A percentile compares a stretch with the other conserved stretches of the same genome.
Conservation (phyloP, 2,888 invertebrate genomes). For the Salpingus planirostris region DNA sequence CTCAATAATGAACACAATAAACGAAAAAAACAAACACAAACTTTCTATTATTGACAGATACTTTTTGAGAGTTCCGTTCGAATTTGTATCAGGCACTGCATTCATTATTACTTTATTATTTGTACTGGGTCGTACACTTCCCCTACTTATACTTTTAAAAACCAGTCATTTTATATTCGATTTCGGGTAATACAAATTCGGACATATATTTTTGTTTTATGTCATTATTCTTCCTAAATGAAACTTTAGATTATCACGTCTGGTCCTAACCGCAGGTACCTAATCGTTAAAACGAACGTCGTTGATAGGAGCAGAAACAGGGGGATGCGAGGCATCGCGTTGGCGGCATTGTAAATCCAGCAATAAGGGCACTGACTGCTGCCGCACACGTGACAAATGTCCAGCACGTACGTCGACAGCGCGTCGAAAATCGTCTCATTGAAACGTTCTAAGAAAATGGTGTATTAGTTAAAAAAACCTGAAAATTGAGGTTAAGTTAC, state of each 20-base stretch:
- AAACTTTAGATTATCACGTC: constrained; percentile 17
- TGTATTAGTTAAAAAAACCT: constrained; percentile 1
- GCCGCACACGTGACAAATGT: constrained; percentile 90
- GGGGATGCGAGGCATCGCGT: constrained; percentile 31
- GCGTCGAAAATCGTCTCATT: constrained; percentile 89
- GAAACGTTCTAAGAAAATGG: constrained; percentile 60
- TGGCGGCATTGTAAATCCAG: constrained; percentile 68
- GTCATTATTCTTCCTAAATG: too few relatives aligned
- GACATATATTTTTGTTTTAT: too few relatives aligned
- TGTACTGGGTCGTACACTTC: too few relatives aligned
- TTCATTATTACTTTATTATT: too few relatives aligned
- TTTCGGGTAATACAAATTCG: too few relatives aligned
- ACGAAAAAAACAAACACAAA: too few relatives aligned
- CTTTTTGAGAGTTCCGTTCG: too few relatives aligned
- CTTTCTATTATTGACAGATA: too few relatives aligned
- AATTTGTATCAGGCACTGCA: too few relatives aligned
- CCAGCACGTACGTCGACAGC: constrained; percentile 73
- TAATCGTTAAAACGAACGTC: constrained; percentile 24
- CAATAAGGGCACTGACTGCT: constrained; percentile 92
- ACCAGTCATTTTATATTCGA: too few relatives aligned
- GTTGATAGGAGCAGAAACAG: constrained; percentile 26
- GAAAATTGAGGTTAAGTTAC: constrained; percentile 8
- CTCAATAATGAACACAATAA: too few relatives aligned
- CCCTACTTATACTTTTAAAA: too few relatives aligned
- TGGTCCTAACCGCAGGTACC: constrained; percentile 24